Conservation (phyloP, 2,113 vertebrate species). For the Megatriorchis doriae region DNA sequence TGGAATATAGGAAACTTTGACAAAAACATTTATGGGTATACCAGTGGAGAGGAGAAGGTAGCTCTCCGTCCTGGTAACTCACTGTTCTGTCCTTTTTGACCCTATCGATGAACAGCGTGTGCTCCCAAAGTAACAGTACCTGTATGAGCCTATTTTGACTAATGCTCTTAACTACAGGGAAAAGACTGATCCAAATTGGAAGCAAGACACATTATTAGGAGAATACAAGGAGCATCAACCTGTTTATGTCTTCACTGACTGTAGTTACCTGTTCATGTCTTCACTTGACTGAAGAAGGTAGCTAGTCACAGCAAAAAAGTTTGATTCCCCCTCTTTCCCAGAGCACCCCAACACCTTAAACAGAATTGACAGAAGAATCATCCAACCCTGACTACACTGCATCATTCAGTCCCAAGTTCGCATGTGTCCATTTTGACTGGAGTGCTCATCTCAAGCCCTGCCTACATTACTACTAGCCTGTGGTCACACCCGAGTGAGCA, state of each 20-base stretch:
- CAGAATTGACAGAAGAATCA: fast-evolving
- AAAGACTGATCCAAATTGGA: neutral
- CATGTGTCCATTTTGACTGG: neutral
- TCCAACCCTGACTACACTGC: neutral
- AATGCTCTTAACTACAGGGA: neutral
- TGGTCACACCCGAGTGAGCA: neutral
- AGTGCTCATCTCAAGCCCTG: neutral
- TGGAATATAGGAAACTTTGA: neutral
- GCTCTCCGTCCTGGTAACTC: neutral
- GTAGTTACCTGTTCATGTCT: neutral
- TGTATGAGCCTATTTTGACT: neutral
- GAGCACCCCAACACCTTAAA: neutral
- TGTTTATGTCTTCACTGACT: neutral
- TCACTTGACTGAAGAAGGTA: neutral
- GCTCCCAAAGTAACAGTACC: neutral
- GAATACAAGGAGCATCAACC: neutral
- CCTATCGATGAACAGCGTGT: fast-evolving
- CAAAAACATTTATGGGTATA: neutral
- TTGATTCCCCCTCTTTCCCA: neutral
- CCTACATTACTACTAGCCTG: fast-evolving
- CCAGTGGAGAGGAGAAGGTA: neutral
- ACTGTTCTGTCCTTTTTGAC: neutral
- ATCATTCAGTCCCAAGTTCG: neutral
- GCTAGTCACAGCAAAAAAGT: neutral
- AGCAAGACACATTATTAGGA: neutral